Base-by-base conservation (phyloP, 2,888 invertebrate species). In the Campoplex capitator region DNA sequence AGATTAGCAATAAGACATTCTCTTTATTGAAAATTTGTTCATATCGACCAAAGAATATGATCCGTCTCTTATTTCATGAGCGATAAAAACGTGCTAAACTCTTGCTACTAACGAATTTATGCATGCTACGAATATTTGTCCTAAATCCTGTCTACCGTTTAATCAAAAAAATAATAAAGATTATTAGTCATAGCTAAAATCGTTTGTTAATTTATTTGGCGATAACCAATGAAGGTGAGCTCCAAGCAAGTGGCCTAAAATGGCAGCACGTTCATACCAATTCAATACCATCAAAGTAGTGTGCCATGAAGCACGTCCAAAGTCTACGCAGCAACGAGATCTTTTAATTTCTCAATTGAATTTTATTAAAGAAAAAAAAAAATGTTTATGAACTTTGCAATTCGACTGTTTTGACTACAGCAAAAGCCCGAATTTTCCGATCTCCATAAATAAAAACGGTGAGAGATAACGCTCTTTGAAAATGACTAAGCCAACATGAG, bases 401-500 rank as follows among this genome's bases (percentile, higher is more conserved):
- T 62, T 28, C 16, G 32, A 62, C 32, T 32, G 28, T 62, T 11
- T 16, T 3, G 38, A 3, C 28, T 58, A 58, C 2, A 23, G 58
- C 58, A 28, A 3, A 28, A 32, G 45, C 4, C 32, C 7, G 32
- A 32, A 1, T 16, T 32, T 4, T 8, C 16, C 32, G 8, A 13
- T 16, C 13, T 16, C 8, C 18, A 23, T 28, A 28, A 51, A 71
- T 48, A 28, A 32, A 28, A 48, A 65, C 38, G 13, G 45, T 48
- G 54, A 68, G 74, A 73, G 56, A 79, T 77, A 73, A 74, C 62
- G 56, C 42, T 68, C 45, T 74, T 78, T 42, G 54, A 84, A 84
- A 84, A 84, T 84, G 78, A 73, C 65, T 54, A 35, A 74, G 62
- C 54, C 74, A 58, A 78, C 45, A 74, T 56, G 65, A 35, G 68